Evolutionary conservation across 2,113 vertebrate species (phyloP), one percentile per base, ranked within the genome.

Genomic region (Chamaea fasciata): DNA sequence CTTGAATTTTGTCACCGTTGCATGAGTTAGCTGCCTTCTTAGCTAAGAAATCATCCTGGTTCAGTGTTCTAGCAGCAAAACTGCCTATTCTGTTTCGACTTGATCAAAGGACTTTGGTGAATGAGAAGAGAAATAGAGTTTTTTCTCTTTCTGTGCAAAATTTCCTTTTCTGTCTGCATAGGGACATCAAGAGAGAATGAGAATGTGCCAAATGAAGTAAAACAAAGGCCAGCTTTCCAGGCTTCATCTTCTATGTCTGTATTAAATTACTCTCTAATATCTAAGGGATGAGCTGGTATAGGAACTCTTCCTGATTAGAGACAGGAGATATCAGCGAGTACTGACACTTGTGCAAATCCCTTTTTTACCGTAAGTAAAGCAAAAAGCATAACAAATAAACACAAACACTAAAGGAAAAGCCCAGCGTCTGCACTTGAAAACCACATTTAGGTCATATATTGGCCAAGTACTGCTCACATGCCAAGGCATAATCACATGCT

Each of bases 401-500:
- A 13, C 7, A 74, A 89, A 55, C 13, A 50, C 6, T 63, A 80
- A 90, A 77, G 47, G 42, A 84, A 94, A 83, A 95, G 20, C 42
- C 63, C 20, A 27, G 16, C 49, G 30, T 78, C 76, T 90, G 39
- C 52, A 86, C 75, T 95, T 94, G 71, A 96, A 94, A 95, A 79
- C n/a, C 80, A 91, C 71, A 94, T 81, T 92, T 84, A 95, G 82
- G 73, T 94, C 85, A 71, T 89, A 89, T 82, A 83, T 88, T 91
- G 87, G 83, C 84, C 93, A 97, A 96, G 79, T 80, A 52, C 39
- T 59, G 26, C 68, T 96, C 65, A 92, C 15, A 5, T 94, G 86
- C 94, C 90, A 93, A 89, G 82, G 89, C 88, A 94, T 92, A 95
- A 96, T 96, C 95, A 96, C 82, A 92, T 92, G 82, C 90, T 95